Evolutionary conservation across 2,888 invertebrate species (phyloP), one percentile per base, ranked within the genome.

Genomic region (Lasioglossum marginatum): DNA sequence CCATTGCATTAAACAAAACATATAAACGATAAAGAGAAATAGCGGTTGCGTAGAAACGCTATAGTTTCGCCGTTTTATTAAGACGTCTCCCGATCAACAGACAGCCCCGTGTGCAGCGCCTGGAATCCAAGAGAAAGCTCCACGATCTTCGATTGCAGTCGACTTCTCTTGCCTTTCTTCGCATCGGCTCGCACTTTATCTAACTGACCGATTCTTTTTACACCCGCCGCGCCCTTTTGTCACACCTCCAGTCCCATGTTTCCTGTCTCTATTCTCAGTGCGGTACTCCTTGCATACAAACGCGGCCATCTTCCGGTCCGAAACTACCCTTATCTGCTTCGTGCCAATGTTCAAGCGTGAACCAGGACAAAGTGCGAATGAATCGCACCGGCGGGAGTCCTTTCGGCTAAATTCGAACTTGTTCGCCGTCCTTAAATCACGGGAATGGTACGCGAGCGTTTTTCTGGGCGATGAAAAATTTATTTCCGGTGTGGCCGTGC

Each of bases 281-380:
- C 45, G 57, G 37, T 70, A 40, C 71, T 43, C 37, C 75, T 74
- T 48, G 86, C 78, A 78, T 79, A 79, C 48, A 76, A 85, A 81
- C 75, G 77, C 57, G 37, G 63, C 72, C 66, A 34, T 76, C 79
- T 80, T 82, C 82, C 72, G 81, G 81, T 66, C 75, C 80, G 84
- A 88, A 91, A 87, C 86, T 89, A 84, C 78, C 86, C 88, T 89
- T 91, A 91, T 92, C 91, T 83, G 75, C 78, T 75, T 71, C 34
- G 74, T 70, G 75, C 73, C 83, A 80, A 87, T 83, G 88, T 80
- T 75, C 57, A 37, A 48, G 73, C 73, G 75, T 52, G 76, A 66
- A 37, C 48, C 34, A 31, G 77, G 45, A 77, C 71, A 48, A 80
- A 77, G 77, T 31, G 77, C 76, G 76, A 79, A 73, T 66, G 79